A percentile compares a stretch with the other conserved stretches of the same genome.
phyloP scores from a whole-genome alignment of 2,888 invertebrate genomes.

The Mechanitis messenoides region DNA sequence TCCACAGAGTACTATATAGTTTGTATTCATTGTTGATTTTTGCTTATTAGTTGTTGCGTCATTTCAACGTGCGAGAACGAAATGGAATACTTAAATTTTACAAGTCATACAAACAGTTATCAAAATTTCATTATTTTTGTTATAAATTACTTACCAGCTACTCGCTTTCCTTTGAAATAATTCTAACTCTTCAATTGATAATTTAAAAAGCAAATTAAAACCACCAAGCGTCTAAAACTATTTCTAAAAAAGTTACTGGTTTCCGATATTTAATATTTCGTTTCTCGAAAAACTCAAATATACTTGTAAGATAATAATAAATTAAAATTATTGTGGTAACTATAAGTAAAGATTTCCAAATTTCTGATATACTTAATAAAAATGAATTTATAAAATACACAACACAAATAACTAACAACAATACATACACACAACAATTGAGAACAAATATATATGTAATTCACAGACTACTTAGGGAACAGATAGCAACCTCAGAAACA shows the following conservation, averaged over 20 bases:
- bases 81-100: neutral
- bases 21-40: no score
- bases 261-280: constrained; percentile 62
- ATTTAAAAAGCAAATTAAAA: constrained; percentile 64
- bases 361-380: constrained; percentile 42
- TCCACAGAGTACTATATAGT: constrained; percentile 41
- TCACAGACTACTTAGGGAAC: no score
- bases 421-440: no score
- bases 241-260: constrained; percentile 70
- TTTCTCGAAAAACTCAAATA: constrained; percentile 65
- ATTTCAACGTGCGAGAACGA: no score
- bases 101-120: neutral
- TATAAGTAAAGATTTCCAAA: constrained; percentile 55
- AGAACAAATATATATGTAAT: no score
- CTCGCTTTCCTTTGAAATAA: constrained; percentile 62
- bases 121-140: constrained; percentile 6
- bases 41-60: no score
- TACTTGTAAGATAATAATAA: constrained; percentile 64
- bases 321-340: constrained; percentile 48
- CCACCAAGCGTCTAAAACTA: constrained; percentile 56
- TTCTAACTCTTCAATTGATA: constrained; percentile 65
- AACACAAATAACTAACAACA: no score
- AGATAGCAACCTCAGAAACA: no score
- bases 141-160: constrained; percentile 57
- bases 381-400: constrained; percentile 27